These are phyloP conservation scores for Myotis brandtii DNA, from an alignment of 2,113 vertebrate genomes.

Conservation along the genomic window DNA sequence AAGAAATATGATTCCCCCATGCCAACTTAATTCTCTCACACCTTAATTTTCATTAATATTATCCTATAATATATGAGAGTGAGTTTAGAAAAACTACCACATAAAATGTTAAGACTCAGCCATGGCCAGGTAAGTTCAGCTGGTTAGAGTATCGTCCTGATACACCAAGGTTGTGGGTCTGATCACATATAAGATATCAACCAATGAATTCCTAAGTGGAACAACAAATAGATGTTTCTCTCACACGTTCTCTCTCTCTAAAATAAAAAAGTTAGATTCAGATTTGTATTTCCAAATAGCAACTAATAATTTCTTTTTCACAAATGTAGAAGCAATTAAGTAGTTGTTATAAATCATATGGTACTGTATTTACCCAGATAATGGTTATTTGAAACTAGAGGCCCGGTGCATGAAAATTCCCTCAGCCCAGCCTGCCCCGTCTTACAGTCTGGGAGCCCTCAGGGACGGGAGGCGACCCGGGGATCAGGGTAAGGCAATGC, in stretches of 20 bases:
- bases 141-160: background rate
- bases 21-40: background rate
- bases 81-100: conserved; percentile 13
- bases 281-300: background rate
- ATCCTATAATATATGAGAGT: background rate
- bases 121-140: background rate
- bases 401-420: no score
- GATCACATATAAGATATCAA: background rate
- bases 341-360: conserved; percentile 20
- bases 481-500: no score
- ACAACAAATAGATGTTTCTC: background rate
- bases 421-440: no score
- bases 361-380: conserved; percentile 7
- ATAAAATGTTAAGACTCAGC: background rate
- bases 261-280: background rate
- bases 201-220: background rate
- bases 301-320: conserved; percentile 19
- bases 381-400: conserved; percentile 30
- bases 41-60: conserved; percentile 12
- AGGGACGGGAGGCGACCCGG: no score
- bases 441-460: no score
- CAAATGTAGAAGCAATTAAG: conserved; percentile 18
- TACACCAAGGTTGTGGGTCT: background rate
- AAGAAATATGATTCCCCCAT: background rate
- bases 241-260: background rate